Conservation (phyloP, 2,797 vertebrate species). For the Oreochromis grahami region DNA sequence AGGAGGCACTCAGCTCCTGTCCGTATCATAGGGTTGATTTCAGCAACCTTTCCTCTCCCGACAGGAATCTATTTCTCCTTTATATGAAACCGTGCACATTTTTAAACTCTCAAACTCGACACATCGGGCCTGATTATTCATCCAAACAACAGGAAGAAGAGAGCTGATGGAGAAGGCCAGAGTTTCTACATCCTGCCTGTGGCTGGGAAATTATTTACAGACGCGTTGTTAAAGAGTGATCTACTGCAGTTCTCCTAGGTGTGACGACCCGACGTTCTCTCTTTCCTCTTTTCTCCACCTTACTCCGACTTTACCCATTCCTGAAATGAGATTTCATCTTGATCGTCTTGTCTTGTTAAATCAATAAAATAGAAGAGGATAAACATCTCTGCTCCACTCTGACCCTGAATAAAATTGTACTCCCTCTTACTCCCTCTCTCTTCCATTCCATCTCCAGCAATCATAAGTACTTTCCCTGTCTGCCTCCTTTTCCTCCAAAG, state of each 20-base stretch:
- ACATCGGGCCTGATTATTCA: not conserved
- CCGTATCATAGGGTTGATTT: constrained; percentile 43
- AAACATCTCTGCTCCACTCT: constrained; percentile 21
- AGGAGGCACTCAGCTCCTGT: constrained; percentile 41
- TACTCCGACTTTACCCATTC: not conserved
- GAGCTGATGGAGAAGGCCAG: not conserved
- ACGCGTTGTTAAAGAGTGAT: constrained; percentile 4
- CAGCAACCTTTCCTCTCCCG: constrained; percentile 36
- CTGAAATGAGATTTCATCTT: constrained; percentile 34
- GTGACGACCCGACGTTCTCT: not conserved
- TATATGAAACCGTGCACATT: not conserved
- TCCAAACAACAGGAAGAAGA: not conserved
- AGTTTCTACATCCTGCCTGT: not conserved
- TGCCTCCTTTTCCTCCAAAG: constrained; percentile 27
- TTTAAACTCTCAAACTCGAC: not conserved
- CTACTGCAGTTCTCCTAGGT: not conserved
- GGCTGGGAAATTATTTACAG: constrained; percentile 3
- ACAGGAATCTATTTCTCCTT: constrained; percentile 20
- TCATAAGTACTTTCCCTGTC: constrained; percentile 30
- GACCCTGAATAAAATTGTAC: constrained; percentile 22
- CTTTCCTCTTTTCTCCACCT: not conserved
- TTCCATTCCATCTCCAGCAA: constrained; percentile 20
- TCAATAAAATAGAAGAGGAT: constrained; percentile 33
- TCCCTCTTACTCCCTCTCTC: not conserved
- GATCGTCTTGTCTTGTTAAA: constrained; percentile 39